Conservation (phyloP, 2,888 invertebrate genomes). For the Phengaris alcon region DNA sequence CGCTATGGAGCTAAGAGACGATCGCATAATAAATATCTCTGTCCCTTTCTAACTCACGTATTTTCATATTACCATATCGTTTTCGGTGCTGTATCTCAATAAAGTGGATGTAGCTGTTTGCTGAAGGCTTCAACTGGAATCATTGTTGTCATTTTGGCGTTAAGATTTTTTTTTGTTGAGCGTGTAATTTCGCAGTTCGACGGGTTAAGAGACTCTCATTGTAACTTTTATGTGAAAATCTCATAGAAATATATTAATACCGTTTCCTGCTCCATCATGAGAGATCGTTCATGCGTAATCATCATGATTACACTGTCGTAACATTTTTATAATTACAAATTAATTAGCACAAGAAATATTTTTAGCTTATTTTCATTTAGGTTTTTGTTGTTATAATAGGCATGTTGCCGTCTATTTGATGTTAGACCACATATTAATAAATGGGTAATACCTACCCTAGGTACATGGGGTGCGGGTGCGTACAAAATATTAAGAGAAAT, state of each 20-base stretch:
- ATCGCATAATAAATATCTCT: conserved; percentile 40
- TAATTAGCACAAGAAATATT: no score
- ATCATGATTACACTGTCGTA: no score
- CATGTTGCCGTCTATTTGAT: no score
- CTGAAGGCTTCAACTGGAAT: conserved; percentile 60
- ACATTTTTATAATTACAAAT: no score
- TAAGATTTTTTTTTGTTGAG: conserved; percentile 44
- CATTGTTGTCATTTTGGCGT: conserved; percentile 64
- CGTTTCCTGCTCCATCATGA: not conserved
- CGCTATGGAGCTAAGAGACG: conserved; percentile 50
- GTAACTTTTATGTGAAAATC: conserved; percentile 4
- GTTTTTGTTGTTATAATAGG: no score
- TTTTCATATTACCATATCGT: conserved; percentile 46
- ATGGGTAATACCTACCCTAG: no score
- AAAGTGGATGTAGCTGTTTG: conserved; percentile 59
- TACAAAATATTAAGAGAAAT: no score
- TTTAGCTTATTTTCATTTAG: no score
- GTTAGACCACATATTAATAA: no score
- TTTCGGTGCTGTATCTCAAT: conserved; percentile 54
- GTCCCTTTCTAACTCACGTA: conserved; percentile 40
- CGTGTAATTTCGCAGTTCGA: conserved; percentile 37
- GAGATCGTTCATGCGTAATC: no score
- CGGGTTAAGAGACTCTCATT: conserved; percentile 31
- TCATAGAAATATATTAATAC: not conserved
- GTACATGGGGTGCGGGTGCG: no score